Evolutionary conservation across 2,113 vertebrate species (phyloP), one percentile per base, ranked within the genome.

Genomic region (Notiomystis cincta): DNA sequence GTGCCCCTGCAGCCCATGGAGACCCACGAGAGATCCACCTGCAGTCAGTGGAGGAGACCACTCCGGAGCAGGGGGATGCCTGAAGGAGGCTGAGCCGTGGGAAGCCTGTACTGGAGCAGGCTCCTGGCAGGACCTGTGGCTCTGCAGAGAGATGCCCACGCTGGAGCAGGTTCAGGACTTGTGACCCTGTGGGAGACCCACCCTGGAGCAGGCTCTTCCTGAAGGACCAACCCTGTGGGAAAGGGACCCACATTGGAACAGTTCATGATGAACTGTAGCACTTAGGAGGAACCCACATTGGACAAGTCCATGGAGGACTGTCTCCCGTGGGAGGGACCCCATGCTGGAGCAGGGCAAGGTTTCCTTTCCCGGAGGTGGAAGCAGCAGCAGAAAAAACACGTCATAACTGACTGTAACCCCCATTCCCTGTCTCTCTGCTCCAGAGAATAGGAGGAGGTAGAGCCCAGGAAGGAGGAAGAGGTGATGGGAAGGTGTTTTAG

Each of bases 121-220:
- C 8, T 80, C 42, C 31, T 24, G n/a, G n/a, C n/a, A 61, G 38
- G 7, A 54, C 16, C 16, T 50, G 42, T 19, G 27, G 11, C 31
- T 61, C 18, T 18, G 28, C 9, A 20, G 27, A 50, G 51, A 44
- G 18, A 27, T 50, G 25, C 7, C 58, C 42, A 37, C 0, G 0
- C 14, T 28, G 35, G 31, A 57, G 44, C 37, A 65, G 11, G 6
- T 37, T 57, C 37, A 50, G 42, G 37, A 72, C 23, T 20, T 33
- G 18, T 23, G 31, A 42, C 38, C 28, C n/a, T 40, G 6, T 25
- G 16, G 30, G 20, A 9, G 40, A 54, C 12, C 8, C 31, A 72
- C 0, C 0, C 21, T 35, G 35, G 11, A 64, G 37, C 0, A 0
- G 7, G 11, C 27, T 33, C 12, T 6, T 58, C 33, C 33, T 38